Percentiles rank a stretch among this genome's conserved stretches.
Evolutionary conservation across 2,888 invertebrate species (phyloP).

Genomic region (Plagiodera versicolora): DNA sequence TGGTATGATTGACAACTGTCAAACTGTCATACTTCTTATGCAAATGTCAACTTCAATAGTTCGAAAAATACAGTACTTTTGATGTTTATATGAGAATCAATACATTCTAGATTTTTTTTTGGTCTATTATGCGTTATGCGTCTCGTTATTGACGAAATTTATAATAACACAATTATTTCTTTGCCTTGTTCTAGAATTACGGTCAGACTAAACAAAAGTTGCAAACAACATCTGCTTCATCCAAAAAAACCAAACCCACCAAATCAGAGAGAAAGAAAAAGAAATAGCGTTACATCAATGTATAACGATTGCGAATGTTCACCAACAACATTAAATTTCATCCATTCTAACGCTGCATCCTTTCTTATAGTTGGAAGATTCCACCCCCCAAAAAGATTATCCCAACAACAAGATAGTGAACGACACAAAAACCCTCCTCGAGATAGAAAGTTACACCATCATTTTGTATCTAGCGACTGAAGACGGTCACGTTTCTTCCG

Average conservation of each 20-base stretch:
- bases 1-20: too few relatives aligned
- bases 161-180: constrained; percentile 2
- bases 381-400: constrained; percentile 20
- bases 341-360: constrained; percentile 2
- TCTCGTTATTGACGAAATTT: too few relatives aligned
- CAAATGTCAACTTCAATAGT: too few relatives aligned
- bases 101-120: too few relatives aligned
- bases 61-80: too few relatives aligned
- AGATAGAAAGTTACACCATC: constrained; percentile 44
- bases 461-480: constrained; percentile 47
- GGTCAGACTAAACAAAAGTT: constrained; percentile 43
- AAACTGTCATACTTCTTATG: too few relatives aligned
- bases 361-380: constrained; percentile 27
- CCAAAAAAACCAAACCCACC: not conserved
- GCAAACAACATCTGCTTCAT: constrained; percentile 18
- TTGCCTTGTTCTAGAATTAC: constrained; percentile 43
- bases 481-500: constrained; percentile 40
- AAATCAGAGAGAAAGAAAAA: constrained; percentile 29
- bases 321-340: not conserved
- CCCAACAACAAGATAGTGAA: constrained; percentile 36
- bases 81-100: too few relatives aligned
- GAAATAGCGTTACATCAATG: too few relatives aligned
- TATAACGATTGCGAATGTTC: too few relatives aligned
- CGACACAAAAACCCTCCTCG: constrained; percentile 34
- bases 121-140: too few relatives aligned